Percentiles rank a stretch among this genome's conserved stretches.
Evolutionary conservation across 2,888 invertebrate genomes (phyloP).

Genomic region (Eucera pruinosa): DNA sequence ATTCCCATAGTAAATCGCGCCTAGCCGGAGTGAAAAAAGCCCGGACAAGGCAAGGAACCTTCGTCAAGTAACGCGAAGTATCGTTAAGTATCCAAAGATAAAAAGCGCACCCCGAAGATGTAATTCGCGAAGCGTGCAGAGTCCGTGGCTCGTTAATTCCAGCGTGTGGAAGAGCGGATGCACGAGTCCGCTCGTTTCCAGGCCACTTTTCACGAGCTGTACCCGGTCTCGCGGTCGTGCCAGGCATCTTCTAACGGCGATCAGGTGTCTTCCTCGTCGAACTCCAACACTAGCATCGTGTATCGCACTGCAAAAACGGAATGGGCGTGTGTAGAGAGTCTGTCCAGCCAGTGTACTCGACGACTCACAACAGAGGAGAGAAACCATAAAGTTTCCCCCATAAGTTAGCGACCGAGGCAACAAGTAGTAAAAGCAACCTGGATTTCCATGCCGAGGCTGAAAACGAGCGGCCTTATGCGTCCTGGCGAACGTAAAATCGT

Average conservation of each 20-base stretch:
- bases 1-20: no score
- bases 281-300: slow-evolving; percentile 24
- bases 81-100: slow-evolving; percentile 19
- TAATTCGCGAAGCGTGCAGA: slow-evolving; percentile 51
- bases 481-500: slow-evolving; percentile 57
- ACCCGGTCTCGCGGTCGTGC: slow-evolving; percentile 31
- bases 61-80: neutral
- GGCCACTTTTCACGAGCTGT: slow-evolving; percentile 66
- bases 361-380: slow-evolving; percentile 43
- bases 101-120: slow-evolving; percentile 44
- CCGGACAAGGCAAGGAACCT: neutral
- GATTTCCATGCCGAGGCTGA: slow-evolving; percentile 79
- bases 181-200: slow-evolving; percentile 67
- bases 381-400: slow-evolving; percentile 81
- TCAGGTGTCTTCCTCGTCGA: slow-evolving; percentile 64
- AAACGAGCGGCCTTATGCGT: slow-evolving; percentile 73
- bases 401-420: slow-evolving; percentile 76
- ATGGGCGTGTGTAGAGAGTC: slow-evolving; percentile 60
- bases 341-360: slow-evolving; percentile 22
- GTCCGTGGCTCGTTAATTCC: slow-evolving; percentile 63
- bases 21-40: neutral
- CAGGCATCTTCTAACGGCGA: slow-evolving; percentile 58
- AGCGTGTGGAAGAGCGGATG: slow-evolving; percentile 50
- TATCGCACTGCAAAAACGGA: slow-evolving; percentile 50
- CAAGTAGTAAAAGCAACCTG: slow-evolving; percentile 72